Base-by-base conservation (phyloP, 2,888 invertebrate genomes). In the Amphipoea oculea region DNA sequence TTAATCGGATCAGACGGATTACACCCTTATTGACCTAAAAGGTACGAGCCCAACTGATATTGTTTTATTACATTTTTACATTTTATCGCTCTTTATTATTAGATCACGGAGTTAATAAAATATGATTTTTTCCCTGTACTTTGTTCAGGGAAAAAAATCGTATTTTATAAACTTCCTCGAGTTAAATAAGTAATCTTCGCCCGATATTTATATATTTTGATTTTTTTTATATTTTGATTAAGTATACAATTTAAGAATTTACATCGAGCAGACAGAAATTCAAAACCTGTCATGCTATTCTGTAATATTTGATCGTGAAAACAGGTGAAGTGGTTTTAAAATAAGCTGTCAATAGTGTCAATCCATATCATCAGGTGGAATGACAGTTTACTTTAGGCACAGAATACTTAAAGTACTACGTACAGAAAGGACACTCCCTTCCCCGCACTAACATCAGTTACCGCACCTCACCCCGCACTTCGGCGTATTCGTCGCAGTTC, bases 1-100 rank as follows among this genome's bases (percentile, higher is more conserved):
- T 78, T 89, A 89, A 88, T 87, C 89, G 76, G 79, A 85, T 88
- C 83, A 66, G 70, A 20, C 76, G 76, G 79, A 82, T 84, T 78
- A 89, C 79, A 83, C 45, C 76, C 78, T 82, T 78, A 87, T 82
- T 81, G 82, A 81, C 51, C 71, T 76, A 54, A 23, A 62, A 74
- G 80, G 72, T 69, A 74, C 45, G 57, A 60, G 48, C 60, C 23
- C 23, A 17, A 36, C 66, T 70, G 72, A 78, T 77, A 70, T 72
- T 79, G 72, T 78, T 73, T 80, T 81, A 88, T 86, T 81, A 79
- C 42, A 80, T 80, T 84, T 84, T 73, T 76, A 48, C 63, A 70
- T 73, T 73, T 82, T 82, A 74, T 74, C 63, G 63, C 71, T 23
- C 5, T 73, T 74, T 68, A 17, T 40, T 71, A 73, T 76, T 73